Percentiles rank a stretch among this genome's conserved stretches.
phyloP scores from a whole-genome alignment of 2,888 invertebrate genomes.

The Luperina nickerlii region DNA sequence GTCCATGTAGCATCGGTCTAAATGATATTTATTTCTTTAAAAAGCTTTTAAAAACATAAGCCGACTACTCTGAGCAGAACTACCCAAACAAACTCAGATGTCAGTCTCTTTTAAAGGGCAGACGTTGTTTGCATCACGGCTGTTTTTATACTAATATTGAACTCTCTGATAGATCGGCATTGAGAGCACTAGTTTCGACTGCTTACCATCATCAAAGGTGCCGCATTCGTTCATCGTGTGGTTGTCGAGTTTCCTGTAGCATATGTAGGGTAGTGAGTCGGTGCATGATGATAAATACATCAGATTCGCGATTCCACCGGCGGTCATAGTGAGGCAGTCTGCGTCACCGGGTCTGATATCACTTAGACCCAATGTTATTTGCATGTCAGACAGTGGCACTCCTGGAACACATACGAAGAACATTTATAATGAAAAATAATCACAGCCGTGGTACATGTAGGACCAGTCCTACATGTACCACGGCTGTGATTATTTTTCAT shows the following conservation, averaged over 20 bases:
- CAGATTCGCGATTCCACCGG: rapidly evolving
- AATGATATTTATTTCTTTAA: not conserved
- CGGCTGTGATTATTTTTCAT: no score
- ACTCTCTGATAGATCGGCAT: not conserved
- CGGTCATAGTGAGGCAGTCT: constrained; percentile 1
- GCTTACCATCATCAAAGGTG: constrained; percentile 36
- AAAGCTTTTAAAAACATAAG: no score
- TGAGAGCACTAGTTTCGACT: not conserved
- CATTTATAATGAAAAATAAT: not conserved
- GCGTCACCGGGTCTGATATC: rapidly evolving
- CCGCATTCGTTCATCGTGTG: constrained; percentile 26
- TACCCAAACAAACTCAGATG: not conserved
- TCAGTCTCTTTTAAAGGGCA: not conserved
- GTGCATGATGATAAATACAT: not conserved
- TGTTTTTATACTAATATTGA: not conserved
- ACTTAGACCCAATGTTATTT: rapidly evolving
- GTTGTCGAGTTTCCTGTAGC: constrained; percentile 35
- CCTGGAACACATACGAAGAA: constrained; percentile 19
- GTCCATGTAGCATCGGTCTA: not conserved
- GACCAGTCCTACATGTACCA: no score
- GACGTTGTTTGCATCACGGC: not conserved
- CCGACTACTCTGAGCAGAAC: not conserved
- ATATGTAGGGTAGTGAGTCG: constrained; percentile 6
- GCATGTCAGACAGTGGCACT: constrained; percentile 13
- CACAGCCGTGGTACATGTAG: no score